Evolutionary conservation across 2,888 invertebrate genomes (phyloP).

Genomic region (Rotaria socialis): DNA sequence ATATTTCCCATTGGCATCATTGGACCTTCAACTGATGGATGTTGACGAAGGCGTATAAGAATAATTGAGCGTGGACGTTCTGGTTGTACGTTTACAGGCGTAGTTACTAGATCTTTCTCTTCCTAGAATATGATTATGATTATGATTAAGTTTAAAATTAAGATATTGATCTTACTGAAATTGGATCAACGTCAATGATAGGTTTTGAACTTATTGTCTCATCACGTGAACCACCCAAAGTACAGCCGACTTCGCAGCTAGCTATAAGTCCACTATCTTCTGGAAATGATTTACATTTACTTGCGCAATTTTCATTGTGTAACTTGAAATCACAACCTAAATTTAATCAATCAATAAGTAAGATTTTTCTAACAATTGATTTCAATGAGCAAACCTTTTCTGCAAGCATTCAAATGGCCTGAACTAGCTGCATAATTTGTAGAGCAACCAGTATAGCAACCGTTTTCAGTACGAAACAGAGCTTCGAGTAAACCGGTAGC

Average conservation of each 20-base stretch:
- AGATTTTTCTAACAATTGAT: background rate
- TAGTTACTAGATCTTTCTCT: background rate
- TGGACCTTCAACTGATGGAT: background rate
- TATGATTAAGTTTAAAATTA: background rate
- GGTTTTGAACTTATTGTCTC: no score
- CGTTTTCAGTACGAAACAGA: background rate
- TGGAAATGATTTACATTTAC: background rate
- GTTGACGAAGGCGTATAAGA: slow-evolving; percentile 13
- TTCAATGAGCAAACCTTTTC: background rate
- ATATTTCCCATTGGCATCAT: background rate
- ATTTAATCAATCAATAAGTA: background rate
- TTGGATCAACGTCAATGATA: background rate
- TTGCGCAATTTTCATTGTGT: background rate
- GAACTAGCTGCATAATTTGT: background rate
- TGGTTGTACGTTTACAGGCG: background rate
- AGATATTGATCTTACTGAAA: background rate
- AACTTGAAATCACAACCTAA: slow-evolving; percentile 17
- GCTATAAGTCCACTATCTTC: background rate
- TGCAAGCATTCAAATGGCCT: background rate
- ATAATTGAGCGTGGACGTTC: slow-evolving; percentile 22
- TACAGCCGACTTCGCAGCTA: background rate
- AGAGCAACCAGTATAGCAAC: background rate
- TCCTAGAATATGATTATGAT: background rate
- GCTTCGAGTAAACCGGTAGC: background rate
- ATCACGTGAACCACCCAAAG: background rate